Percentiles rank a stretch among this genome's conserved stretches.
phyloP scores from a whole-genome alignment of 2,797 vertebrate genomes.

The Brotula barbata region DNA sequence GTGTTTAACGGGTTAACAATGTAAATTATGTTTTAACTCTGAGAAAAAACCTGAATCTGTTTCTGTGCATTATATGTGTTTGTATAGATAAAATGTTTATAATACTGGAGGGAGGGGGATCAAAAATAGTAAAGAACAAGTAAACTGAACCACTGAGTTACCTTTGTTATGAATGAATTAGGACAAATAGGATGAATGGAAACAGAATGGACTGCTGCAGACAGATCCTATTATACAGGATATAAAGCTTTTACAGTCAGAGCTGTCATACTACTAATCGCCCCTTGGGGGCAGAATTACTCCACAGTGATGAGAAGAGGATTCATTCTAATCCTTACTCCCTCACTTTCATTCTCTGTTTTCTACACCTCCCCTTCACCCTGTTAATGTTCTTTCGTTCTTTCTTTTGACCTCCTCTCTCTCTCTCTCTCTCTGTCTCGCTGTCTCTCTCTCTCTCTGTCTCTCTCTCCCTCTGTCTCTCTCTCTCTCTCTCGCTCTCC shows the following conservation, averaged over 20 bases:
- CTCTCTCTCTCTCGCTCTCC: slow-evolving; percentile 23
- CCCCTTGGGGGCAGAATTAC: slow-evolving; percentile 77
- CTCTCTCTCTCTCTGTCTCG: neutral
- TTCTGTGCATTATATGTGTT: too few species aligned
- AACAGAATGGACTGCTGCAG: too few species aligned
- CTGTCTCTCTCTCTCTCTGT: slow-evolving; percentile 21
- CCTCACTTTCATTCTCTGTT: slow-evolving; percentile 26
- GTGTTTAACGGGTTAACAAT: too few species aligned
- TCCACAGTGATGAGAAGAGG: slow-evolving; percentile 52
- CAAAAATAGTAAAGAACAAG: too few species aligned
- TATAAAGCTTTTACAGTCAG: neutral
- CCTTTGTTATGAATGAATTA: too few species aligned
- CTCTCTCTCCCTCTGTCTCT: neutral
- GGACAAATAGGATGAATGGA: too few species aligned
- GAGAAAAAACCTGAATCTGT: too few species aligned
- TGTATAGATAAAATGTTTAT: too few species aligned
- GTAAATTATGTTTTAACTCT: too few species aligned
- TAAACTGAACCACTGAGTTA: too few species aligned
- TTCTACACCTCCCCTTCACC: slow-evolving; percentile 17
- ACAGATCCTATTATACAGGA: too few species aligned
- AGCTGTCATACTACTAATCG: slow-evolving; percentile 25
- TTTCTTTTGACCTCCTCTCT: slow-evolving; percentile 9
- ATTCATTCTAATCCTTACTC: slow-evolving; percentile 20
- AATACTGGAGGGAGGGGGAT: too few species aligned
- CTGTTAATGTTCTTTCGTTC: slow-evolving; percentile 1